phyloP scores from a whole-genome alignment of 2,797 vertebrate species.

The Syndactyla subalaris region DNA sequence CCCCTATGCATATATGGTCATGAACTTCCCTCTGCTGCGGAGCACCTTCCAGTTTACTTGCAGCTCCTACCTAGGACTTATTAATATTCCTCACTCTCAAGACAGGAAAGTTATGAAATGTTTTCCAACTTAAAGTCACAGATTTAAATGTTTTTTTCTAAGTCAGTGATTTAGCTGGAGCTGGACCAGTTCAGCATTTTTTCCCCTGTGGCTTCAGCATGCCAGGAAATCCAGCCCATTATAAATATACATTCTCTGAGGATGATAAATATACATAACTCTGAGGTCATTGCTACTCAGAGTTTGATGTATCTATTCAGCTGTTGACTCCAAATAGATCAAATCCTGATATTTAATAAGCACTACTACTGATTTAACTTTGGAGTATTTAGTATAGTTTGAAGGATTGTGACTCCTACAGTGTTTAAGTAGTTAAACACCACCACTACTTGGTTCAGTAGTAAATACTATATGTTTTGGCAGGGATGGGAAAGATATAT shows the following conservation, averaged over 20 bases:
- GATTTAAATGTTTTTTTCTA: conserved; percentile 14
- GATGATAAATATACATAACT: conserved; percentile 49
- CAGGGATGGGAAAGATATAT: neutral
- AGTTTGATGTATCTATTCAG: conserved; percentile 45
- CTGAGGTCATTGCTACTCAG: conserved; percentile 35
- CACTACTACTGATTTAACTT: conserved; percentile 5
- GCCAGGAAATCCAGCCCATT: conserved; percentile 47
- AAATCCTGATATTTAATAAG: conserved; percentile 64
- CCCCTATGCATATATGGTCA: conserved; percentile 16
- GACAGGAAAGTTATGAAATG: neutral
- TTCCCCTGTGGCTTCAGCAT: neutral
- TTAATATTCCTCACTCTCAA: neutral
- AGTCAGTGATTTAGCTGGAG: conserved; percentile 6
- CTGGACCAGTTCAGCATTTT: neutral
- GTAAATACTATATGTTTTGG: neutral
- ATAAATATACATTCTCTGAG: no score
- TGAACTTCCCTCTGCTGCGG: conserved; percentile 31
- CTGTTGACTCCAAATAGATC: conserved; percentile 41
- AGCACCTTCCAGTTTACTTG: conserved; percentile 31
- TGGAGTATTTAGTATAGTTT: conserved; percentile 10
- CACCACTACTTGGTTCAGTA: neutral
- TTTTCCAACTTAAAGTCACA: neutral
- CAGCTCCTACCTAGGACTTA: neutral
- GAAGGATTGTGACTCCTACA: neutral
- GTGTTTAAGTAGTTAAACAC: neutral